A percentile compares a stretch with the other conserved stretches of the same genome.
Conservation (phyloP, 2,797 vertebrate genomes). For the Pitangus sulphuratus region DNA sequence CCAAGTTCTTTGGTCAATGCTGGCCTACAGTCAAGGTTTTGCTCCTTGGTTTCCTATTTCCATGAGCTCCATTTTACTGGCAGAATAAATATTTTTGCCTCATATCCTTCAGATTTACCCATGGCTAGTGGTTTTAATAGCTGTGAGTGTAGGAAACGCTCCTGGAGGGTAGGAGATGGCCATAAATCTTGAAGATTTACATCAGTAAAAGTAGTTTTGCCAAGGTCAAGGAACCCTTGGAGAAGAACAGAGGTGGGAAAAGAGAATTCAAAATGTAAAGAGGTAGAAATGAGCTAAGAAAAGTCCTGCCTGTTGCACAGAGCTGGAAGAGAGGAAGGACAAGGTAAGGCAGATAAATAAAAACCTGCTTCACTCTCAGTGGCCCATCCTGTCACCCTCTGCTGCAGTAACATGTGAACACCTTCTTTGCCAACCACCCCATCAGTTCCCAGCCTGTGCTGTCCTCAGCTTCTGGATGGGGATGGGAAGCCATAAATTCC, state of each 20-base stretch:
- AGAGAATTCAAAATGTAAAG: background rate
- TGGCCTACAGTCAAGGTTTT: background rate
- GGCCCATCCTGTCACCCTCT: too few species aligned
- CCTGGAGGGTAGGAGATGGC: background rate
- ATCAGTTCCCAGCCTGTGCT: background rate
- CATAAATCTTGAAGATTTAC: background rate
- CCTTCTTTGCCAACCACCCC: background rate
- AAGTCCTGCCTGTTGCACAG: background rate
- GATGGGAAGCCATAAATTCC: background rate
- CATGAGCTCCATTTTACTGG: background rate
- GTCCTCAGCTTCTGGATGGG: background rate
- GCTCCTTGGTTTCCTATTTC: background rate
- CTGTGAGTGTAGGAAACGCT: rapidly evolving
- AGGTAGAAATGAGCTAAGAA: background rate
- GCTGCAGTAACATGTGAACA: background rate
- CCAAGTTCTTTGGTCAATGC: background rate
- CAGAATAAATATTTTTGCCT: background rate
- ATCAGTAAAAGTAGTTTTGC: background rate
- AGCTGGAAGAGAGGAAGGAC: background rate
- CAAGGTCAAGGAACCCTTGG: background rate
- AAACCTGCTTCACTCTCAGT: background rate
- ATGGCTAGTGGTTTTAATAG: background rate
- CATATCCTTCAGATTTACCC: background rate
- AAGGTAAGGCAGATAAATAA: background rate
- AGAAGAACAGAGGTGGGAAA: background rate